Conservation (phyloP, 2,888 invertebrate genomes). For the Urechis unicinctus region DNA sequence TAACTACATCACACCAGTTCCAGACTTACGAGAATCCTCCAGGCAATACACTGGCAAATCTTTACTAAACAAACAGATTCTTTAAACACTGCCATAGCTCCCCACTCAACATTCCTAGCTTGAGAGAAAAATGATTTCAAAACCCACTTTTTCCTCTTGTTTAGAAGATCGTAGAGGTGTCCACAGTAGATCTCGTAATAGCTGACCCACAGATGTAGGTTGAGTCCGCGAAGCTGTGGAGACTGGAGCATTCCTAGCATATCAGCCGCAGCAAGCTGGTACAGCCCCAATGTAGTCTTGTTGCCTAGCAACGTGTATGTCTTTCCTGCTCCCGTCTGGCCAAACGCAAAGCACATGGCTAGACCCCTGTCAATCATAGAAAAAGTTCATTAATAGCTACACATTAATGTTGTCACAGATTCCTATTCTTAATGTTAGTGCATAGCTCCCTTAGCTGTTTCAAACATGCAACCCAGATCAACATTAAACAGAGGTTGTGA, state of each 20-base stretch:
- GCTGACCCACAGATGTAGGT: slow-evolving; percentile 44
- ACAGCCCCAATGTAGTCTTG: slow-evolving; percentile 37
- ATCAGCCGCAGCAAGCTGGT: slow-evolving; percentile 41
- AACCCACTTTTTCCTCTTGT: slow-evolving; percentile 41
- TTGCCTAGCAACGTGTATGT: slow-evolving; percentile 47
- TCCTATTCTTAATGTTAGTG: too few relatives aligned
- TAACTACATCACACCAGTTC: too few relatives aligned
- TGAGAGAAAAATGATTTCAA: too few relatives aligned
- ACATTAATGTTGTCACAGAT: not conserved
- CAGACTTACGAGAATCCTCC: too few relatives aligned
- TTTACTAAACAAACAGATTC: too few relatives aligned
- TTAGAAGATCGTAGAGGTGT: slow-evolving; percentile 47
- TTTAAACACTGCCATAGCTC: too few relatives aligned
- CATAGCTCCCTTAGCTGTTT: too few relatives aligned
- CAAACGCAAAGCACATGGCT: slow-evolving; percentile 49
- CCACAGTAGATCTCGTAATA: slow-evolving; percentile 50
- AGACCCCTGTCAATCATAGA: slow-evolving; percentile 30
- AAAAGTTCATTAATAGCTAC: slow-evolving; percentile 2
- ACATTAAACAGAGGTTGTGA: not conserved
- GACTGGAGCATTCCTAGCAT: slow-evolving; percentile 21
- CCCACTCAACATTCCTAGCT: too few relatives aligned
- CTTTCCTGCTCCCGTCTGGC: slow-evolving; percentile 49
- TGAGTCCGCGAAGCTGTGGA: slow-evolving; percentile 27
- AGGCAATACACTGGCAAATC: too few relatives aligned
- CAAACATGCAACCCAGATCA: too few relatives aligned